Base-by-base conservation (phyloP, 2,797 vertebrate genomes). In the Semotilus atromaculatus region DNA sequence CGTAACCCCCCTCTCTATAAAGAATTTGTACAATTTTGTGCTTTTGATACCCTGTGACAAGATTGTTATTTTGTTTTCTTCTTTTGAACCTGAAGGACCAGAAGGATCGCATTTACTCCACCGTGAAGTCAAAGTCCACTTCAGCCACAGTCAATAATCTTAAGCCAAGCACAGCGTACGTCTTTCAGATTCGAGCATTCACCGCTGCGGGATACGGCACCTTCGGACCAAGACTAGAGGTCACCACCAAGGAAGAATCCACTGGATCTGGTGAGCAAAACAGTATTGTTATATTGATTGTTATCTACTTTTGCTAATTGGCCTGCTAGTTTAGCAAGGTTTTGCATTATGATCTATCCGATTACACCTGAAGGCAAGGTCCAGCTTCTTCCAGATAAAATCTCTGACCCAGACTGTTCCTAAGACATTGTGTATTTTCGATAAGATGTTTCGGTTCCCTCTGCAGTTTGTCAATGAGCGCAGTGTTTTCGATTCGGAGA, bases 111-210 rank as follows among this genome's bases (percentile, higher is more conserved):
- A 97, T 97, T 88, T 99, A 98, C 89, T 99, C 97, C 26, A 99
- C 98, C 16, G 94, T 99, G 89, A 97, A 97, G 94, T 98, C 98
- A 86, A 98, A 95, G 93, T 96, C 96, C 86, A 99, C 97, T 31
- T 97, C 97, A 38, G 97, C 96, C 87, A 98, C 96, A 3, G 97
- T 99, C 88, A 98, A 97, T 93, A 99, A 99, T 92, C 93, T 99
- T 92, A 98, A 97, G 91, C 97, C 98, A 89, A 97, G 97, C 94
- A 99, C 97, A 71, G 96, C 97, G 34, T 99, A 99, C 86, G 95
- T 99, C 89, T 99, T 99, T 93, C 98, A 99, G 94, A 98, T 99
- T 89, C 95, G 98, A 86, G 98, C 98, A 77, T 98, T 99, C 91
- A 99, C 98, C 11, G 96, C 98, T 74, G 97, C 97, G 0, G 98